Base-by-base conservation (phyloP, 1,140 invertebrate genomes). In the Bombus terrestris region DNA sequence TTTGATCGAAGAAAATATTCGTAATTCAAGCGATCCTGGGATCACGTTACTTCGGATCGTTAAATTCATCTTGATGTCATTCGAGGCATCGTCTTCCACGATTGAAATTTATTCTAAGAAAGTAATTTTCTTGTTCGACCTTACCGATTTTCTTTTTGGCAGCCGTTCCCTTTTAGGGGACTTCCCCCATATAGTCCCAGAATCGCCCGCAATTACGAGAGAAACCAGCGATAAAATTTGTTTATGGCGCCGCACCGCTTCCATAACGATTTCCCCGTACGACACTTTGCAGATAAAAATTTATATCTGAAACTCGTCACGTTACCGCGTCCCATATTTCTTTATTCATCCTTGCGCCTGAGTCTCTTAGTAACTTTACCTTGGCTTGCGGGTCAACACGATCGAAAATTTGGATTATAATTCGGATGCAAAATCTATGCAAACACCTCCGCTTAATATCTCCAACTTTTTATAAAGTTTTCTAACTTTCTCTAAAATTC, bases 221-320 rank as follows among this genome's bases (percentile, higher is more conserved):
- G 74, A 76, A 76, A 76, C 53, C 74, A 59, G 53, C 74, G 53
- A 62, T 76, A 76, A 76, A 76, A 76, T 76, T 76, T 76, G 53
- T 76, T 59, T 59, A 39, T 59, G 74, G 35, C 13, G 37, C 74
- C 74, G 47, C 47, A 10, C 47, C 10, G 32, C 35, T 76, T 13
- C 53, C 53, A 35, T 62, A 76, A 76, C 74, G 74, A 76, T 59
- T 59, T 39, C 32, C 53, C 32, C 32, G 35, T 77, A 59, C 53
- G 35, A 76, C 53, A 39, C 8, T 76, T 37, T 13, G 37, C 57
- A 62, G 57, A 62, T 62, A 77, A 77, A 77, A 39, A 59, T 39
- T 77, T 62, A 62, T 62, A 76, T 76, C 32, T 9, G 74, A 59
- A 37, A 59, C 74, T 76, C 53, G 47, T 37, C 22, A 35, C 47